Conservation (phyloP, 2,797 vertebrate genomes). For the Sitta carolinensis region DNA sequence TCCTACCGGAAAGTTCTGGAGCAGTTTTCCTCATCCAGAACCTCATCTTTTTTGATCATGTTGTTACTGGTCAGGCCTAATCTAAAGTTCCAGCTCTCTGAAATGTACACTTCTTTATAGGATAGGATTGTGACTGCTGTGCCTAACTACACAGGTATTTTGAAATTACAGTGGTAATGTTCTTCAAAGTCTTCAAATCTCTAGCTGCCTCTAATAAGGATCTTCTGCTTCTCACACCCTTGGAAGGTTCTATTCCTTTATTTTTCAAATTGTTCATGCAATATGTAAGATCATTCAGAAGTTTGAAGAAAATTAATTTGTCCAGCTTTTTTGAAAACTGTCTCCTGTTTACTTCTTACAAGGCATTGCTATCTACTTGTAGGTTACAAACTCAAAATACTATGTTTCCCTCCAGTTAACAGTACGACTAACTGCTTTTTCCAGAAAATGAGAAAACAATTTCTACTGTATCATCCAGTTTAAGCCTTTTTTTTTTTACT, state of each 20-base stretch:
- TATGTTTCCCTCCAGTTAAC: background rate
- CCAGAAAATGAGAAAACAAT: background rate
- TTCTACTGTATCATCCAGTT: background rate
- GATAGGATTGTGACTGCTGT: background rate
- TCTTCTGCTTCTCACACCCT: background rate
- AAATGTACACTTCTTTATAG: background rate
- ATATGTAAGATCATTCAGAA: background rate
- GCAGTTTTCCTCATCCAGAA: background rate
- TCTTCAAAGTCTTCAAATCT: background rate
- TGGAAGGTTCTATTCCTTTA: background rate
- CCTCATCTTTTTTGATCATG: background rate
- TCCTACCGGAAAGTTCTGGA: background rate
- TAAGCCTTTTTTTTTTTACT: background rate
- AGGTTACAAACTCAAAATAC: background rate
- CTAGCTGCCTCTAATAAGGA: background rate
- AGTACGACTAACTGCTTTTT: background rate
- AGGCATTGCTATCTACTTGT: background rate
- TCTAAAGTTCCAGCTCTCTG: background rate
- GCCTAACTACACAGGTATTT: background rate
- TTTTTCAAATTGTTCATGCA: background rate
- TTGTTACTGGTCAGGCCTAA: background rate
- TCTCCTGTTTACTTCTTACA: background rate
- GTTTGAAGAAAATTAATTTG: background rate
- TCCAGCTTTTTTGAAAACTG: background rate
- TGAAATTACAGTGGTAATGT: background rate